These are phyloP conservation scores for Branchellion lobata DNA, from an alignment of 2,888 invertebrate genomes.

Conservation along the genomic window DNA sequence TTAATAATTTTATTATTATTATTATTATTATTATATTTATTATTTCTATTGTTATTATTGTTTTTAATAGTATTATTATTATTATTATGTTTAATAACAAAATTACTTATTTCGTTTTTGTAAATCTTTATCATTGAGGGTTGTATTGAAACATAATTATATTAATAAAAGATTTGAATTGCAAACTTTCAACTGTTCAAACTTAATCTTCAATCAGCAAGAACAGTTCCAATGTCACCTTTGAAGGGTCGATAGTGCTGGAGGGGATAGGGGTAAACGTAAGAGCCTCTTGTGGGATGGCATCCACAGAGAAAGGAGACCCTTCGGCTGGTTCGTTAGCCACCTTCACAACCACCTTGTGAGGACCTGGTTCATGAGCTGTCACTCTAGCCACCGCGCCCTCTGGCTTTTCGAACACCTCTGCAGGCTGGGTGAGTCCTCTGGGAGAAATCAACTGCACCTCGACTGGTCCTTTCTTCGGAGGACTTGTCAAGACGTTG, in stretches of 20 bases:
- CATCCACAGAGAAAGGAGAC: conserved; percentile 59
- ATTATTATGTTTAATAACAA: too few species aligned
- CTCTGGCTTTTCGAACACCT: conserved; percentile 75
- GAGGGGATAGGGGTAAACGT: conserved; percentile 3
- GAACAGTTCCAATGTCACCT: too few species aligned
- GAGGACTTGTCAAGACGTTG: conserved; percentile 60
- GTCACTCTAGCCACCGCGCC: conserved; percentile 65
- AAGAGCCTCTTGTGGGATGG: conserved; percentile 16
- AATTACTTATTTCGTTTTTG: too few species aligned
- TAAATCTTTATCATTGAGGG: too few species aligned
- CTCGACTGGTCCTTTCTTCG: conserved; percentile 53
- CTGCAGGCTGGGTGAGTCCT: conserved; percentile 69
- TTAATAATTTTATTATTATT: too few species aligned
- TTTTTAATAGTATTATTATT: too few species aligned
- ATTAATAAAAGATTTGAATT: neutral
- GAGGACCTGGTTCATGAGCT: conserved; percentile 60
- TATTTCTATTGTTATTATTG: too few species aligned
- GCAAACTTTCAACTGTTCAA: neutral
- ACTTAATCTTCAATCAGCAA: neutral
- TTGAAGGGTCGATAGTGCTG: conserved; percentile 5
- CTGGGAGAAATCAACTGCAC: conserved; percentile 57
- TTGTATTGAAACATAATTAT: too few species aligned
- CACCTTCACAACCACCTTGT: conserved; percentile 60
- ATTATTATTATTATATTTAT: too few species aligned
- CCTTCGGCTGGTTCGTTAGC: conserved; percentile 58